Evolutionary conservation across 2,113 vertebrate genomes (phyloP).

Genomic region (Charadrius vociferus): DNA sequence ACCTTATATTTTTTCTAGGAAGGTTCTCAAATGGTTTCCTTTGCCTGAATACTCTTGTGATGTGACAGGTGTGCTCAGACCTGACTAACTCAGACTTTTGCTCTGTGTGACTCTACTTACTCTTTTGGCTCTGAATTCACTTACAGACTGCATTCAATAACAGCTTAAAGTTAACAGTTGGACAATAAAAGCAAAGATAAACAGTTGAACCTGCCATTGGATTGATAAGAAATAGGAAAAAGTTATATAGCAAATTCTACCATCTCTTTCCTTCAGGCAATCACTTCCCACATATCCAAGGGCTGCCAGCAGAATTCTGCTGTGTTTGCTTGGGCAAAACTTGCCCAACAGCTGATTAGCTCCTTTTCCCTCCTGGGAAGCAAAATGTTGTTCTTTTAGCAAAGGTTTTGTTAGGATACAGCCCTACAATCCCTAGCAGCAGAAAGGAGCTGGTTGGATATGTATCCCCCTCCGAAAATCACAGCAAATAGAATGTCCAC

Average conservation of each 20-base stretch:
- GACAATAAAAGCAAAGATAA: not conserved
- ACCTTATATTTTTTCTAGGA: not conserved
- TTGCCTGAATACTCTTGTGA: not conserved
- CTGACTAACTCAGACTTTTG: not conserved
- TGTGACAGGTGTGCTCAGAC: not conserved
- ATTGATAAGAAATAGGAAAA: not conserved
- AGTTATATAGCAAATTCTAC: not conserved
- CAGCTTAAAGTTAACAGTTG: not conserved
- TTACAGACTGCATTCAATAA: not conserved
- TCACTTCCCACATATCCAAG: not conserved
- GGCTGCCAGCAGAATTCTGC: not conserved
- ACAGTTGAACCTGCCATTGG: not conserved
- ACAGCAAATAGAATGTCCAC: not conserved
- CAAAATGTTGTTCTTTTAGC: slow-evolving; percentile 21
- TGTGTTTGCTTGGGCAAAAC: slow-evolving; percentile 16
- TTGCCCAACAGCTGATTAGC: not conserved
- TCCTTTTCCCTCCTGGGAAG: not conserved
- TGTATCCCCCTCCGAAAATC: not conserved
- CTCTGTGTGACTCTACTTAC: not conserved
- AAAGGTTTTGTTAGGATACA: slow-evolving; percentile 17
- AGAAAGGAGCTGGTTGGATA: not conserved
- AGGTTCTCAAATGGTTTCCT: not conserved
- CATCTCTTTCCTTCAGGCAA: not conserved
- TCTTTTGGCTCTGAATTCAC: not conserved
- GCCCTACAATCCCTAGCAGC: not conserved